Conservation (phyloP, 1,140 invertebrate genomes). For the Mamestra configurata region DNA sequence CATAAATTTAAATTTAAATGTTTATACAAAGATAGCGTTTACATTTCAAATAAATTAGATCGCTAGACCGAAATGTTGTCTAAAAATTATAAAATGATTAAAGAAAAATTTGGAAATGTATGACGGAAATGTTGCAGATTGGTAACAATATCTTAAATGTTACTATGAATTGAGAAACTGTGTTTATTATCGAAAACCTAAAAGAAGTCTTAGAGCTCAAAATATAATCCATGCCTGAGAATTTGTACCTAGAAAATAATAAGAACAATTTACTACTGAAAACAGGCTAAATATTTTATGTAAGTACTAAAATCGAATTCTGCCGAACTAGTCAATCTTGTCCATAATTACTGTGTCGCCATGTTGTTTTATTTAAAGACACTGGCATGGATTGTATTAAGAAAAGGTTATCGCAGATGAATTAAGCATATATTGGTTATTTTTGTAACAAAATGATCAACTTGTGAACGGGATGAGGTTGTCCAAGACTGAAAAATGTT, state of each 20-base stretch:
- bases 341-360: not conserved
- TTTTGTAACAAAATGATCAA: not conserved
- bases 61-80: not conserved
- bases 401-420: not conserved
- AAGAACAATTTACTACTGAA: too few species aligned
- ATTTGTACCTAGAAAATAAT: not conserved
- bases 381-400: not conserved
- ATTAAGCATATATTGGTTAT: not conserved
- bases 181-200: not conserved
- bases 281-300: not conserved
- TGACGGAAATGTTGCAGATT: not conserved
- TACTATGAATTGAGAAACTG: not conserved
- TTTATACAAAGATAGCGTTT: not conserved
- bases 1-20: not conserved
- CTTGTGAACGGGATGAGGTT: conserved; percentile 35
- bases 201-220: not conserved
- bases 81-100: not conserved
- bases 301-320: not conserved
- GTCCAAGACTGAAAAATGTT: conserved; percentile 21
- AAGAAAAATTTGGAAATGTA: not conserved
- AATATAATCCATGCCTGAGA: not conserved
- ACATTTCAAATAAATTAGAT: not conserved
- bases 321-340: not conserved
- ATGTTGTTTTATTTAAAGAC: not conserved
- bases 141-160: too few species aligned